phyloP scores from a whole-genome alignment of 2,888 invertebrate genomes.

The Heliconius hortense region DNA sequence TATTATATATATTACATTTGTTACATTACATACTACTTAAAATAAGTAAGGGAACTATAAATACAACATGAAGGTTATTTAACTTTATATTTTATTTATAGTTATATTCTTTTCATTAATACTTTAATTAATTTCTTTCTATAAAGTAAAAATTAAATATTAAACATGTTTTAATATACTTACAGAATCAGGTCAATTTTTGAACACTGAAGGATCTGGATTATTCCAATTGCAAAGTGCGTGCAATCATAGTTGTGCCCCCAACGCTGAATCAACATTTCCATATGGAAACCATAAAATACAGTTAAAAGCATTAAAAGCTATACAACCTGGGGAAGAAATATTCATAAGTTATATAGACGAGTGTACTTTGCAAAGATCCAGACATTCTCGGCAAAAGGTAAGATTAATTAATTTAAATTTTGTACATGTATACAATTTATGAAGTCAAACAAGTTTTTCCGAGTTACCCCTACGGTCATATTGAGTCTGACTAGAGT shows the following conservation, averaged over 20 bases:
- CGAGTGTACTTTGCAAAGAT: constrained; percentile 89
- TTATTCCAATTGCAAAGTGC: constrained; percentile 93
- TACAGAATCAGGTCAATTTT: constrained; percentile 87
- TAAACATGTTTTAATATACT: constrained; percentile 28
- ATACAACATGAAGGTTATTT: no score
- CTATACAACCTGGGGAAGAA: constrained; percentile 91
- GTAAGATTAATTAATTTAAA: constrained; percentile 55
- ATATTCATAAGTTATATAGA: constrained; percentile 95
- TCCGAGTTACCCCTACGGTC: no score
- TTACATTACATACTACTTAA: no score
- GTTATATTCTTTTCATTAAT: background rate
- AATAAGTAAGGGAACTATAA: no score
- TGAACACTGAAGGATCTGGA: constrained; percentile 96
- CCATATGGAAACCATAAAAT: constrained; percentile 90
- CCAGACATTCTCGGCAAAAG: constrained; percentile 93
- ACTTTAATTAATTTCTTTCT: background rate
- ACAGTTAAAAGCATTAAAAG: constrained; percentile 86
- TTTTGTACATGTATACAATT: no score
- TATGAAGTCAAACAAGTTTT: no score
- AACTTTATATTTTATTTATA: background rate
- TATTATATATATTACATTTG: no score
- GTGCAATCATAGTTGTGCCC: constrained; percentile 95
- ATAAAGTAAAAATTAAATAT: constrained; percentile 4
- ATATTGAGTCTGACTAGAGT: no score
- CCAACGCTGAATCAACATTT: constrained; percentile 93